Evolutionary conservation across 2,797 vertebrate species (phyloP).

Genomic region (Adelosebastes latens): DNA sequence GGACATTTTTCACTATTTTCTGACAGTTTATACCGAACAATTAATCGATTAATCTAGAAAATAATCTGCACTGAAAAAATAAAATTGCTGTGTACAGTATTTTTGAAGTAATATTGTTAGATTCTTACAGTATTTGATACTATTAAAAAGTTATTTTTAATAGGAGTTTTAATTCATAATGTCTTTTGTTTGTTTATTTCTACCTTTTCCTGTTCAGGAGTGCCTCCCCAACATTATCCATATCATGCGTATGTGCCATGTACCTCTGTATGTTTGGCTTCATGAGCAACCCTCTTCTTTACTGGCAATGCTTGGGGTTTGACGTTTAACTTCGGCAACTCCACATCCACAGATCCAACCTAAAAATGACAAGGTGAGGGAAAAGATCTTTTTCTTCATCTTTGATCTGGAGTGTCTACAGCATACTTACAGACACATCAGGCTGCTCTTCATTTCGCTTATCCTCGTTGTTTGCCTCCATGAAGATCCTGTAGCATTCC

Average conservation of each 20-base stretch:
- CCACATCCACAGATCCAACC: slow-evolving; percentile 33
- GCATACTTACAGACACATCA: slow-evolving; percentile 64
- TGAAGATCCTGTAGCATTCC: slow-evolving; percentile 86
- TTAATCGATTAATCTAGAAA: no score
- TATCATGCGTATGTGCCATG: background rate
- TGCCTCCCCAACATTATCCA: background rate
- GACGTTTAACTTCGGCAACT: slow-evolving; percentile 41
- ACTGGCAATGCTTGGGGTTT: slow-evolving; percentile 39
- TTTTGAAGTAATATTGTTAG: background rate
- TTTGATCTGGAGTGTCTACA: background rate
- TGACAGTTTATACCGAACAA: no score
- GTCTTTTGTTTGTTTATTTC: background rate
- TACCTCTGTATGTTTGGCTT: slow-evolving; percentile 78
- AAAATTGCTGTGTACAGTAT: background rate
- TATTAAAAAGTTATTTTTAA: no score
- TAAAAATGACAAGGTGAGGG: slow-evolving; percentile 21
- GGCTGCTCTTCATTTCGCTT: slow-evolving; percentile 17
- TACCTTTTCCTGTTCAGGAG: background rate
- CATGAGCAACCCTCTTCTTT: slow-evolving; percentile 80
- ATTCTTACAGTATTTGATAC: background rate
- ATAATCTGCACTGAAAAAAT: background rate
- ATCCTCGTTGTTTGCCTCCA: slow-evolving; percentile 78
- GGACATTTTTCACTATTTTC: no score
- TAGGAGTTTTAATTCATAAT: background rate
- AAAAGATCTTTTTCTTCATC: background rate